Percentiles rank a stretch among this genome's conserved stretches.
These are phyloP conservation scores for Chironex yamaguchii DNA, from an alignment of 30 jellyfish, hydroid and myxozoan species.

Conservation along the genomic window DNA sequence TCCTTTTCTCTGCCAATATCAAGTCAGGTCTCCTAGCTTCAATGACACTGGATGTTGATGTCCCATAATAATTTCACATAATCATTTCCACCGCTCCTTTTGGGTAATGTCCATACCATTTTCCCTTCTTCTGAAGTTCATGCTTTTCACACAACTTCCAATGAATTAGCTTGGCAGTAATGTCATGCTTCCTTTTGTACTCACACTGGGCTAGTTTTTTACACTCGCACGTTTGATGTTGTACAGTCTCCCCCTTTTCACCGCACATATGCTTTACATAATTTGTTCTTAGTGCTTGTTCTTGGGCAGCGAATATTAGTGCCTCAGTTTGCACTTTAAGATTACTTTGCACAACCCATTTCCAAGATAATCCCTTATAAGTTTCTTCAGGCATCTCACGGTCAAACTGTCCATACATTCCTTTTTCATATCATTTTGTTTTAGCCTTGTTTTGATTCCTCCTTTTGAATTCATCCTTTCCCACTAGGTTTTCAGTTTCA, in stretches of 20 bases:
- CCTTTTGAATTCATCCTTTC: not conserved
- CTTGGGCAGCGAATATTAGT: slow-evolving; percentile 1
- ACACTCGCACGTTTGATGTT: slow-evolving; percentile 12
- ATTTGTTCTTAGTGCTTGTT: slow-evolving; percentile 11
- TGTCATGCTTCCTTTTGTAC: too few relatives aligned
- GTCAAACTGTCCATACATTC: not conserved
- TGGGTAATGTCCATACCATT: too few relatives aligned
- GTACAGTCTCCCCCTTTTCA: not conserved
- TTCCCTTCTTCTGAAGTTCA: too few relatives aligned
- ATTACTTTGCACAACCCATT: slow-evolving; percentile 24
- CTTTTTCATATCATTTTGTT: not conserved
- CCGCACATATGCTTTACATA: not conserved
- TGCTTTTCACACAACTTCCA: too few relatives aligned
- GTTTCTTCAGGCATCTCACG: not conserved
- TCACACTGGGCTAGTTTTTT: too few relatives aligned
- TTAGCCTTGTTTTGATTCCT: not conserved
- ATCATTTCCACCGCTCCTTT: too few relatives aligned
- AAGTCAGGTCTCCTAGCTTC: too few relatives aligned
- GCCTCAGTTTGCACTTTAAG: slow-evolving; percentile 21
- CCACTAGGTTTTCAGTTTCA: not conserved
- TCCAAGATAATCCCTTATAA: not conserved
- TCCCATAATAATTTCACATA: too few relatives aligned
- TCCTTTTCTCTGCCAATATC: too few relatives aligned
- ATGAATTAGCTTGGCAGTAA: too few relatives aligned
- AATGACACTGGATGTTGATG: too few relatives aligned